Conservation (phyloP, 2,797 vertebrate species). For the Notoglanidium macrostoma region DNA sequence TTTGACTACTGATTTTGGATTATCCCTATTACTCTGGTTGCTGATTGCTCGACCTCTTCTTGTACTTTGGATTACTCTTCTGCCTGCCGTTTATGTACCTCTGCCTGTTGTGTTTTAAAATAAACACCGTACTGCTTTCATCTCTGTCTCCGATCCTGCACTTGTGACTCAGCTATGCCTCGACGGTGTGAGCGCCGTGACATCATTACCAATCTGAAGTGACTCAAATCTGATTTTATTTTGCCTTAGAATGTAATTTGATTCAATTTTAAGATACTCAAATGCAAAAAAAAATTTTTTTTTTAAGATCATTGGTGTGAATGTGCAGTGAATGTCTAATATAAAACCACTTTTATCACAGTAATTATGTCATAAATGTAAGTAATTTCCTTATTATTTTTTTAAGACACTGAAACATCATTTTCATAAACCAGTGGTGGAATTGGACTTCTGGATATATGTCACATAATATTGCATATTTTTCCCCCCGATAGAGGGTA, state of each 20-base stretch:
- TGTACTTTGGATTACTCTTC: no score
- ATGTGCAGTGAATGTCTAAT: neutral
- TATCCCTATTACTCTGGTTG: no score
- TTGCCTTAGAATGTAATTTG: neutral
- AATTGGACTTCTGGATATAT: neutral
- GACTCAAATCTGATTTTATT: no score
- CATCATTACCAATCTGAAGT: no score
- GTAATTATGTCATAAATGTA: neutral
- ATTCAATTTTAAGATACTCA: neutral
- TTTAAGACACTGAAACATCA: neutral
- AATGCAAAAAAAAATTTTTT: neutral
- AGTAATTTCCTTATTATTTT: neutral
- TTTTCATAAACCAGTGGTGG: neutral
- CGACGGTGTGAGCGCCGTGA: no score
- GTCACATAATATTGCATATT: neutral
- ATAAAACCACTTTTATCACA: neutral
- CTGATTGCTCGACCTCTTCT: no score
- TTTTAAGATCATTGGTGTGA: neutral
- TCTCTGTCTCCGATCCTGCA: no score
- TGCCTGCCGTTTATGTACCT: no score
- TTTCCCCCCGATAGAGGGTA: neutral
- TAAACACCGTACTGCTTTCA: no score
- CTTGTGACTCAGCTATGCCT: no score
- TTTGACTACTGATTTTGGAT: no score
- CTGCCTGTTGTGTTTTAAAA: no score